Base-by-base conservation (phyloP, 1,140 invertebrate species). In the Drosophila pandora region DNA sequence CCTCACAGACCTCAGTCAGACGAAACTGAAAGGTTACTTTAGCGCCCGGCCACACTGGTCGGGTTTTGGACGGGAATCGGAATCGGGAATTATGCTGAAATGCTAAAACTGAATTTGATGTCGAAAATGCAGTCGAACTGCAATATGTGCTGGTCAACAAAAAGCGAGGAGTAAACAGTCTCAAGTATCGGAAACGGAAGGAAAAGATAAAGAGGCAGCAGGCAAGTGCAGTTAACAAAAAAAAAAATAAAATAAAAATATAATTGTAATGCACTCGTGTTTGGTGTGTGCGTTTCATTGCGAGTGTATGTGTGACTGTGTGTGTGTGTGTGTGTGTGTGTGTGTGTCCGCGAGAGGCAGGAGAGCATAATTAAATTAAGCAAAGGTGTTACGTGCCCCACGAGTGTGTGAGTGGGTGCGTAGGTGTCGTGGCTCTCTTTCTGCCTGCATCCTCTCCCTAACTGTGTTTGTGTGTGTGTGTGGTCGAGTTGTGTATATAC, bases 321-420 rank as follows among this genome's bases (percentile, higher is more conserved):
- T 67, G 62, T 58, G 63, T 68, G 39, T 0, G 34, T 10, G 54
- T 10, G 54, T n/a, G 65, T 49, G 55, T 55, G 64, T 65, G 45
- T 64, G 56, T 62, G 72, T 77, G 78, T 81, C 76, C 78, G 77
- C 72, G 72, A 82, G 78, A 77, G 78, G 39, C 60, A 76, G 79
- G 79, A 78, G 79, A 82, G 79, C 68, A 82, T 82, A 82, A 82
- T 82, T 83, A 83, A 82, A 82, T 82, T 82, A 75, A 82, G 79
- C 79, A 75, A 82, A 82, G 79, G 74, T 82, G 79, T 78, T 82
- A 82, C 70, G 70, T 82, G 60, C 69, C 62, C 62, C 55, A 50
- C 41, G 55, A 47, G 61, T 60, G 72, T 80, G 65, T 70, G 47
- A 48, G 62, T 79, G 61, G 25, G 45, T 65, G 65, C 48, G 49